Evolutionary conservation across 1,140 invertebrate genomes (phyloP).

Genomic region (Musca domestica): DNA sequence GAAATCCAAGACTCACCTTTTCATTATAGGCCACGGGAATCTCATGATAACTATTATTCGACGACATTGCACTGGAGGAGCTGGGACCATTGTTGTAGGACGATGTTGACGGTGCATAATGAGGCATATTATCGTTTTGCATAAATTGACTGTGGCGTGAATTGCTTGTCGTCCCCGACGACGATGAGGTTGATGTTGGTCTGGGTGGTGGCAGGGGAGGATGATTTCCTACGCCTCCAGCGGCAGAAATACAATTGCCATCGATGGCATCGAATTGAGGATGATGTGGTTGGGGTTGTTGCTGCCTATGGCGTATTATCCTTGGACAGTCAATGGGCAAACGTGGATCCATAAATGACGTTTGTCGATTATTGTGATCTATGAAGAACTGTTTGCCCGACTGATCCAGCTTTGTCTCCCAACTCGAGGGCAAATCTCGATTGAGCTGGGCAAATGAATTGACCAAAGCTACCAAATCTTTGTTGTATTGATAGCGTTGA

Average conservation of each 20-base stretch:
- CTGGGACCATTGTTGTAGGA: constrained; percentile 7
- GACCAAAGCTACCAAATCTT: constrained; percentile 87
- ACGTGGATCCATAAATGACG: constrained; percentile 95
- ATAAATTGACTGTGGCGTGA: constrained; percentile 7
- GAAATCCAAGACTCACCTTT: constrained; percentile 61
- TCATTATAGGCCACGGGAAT: constrained; percentile 86
- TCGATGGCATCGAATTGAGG: constrained; percentile 39
- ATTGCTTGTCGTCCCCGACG: neutral
- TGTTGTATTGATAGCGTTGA: constrained; percentile 91
- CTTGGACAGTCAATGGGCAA: constrained; percentile 69
- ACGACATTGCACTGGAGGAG: constrained; percentile 48
- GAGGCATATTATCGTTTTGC: constrained; percentile 16
- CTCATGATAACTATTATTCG: constrained; percentile 55
- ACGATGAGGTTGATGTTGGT: constrained; percentile 43
- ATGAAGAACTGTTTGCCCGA: constrained; percentile 94
- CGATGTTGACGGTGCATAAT: constrained; percentile 32
- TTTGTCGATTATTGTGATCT: constrained; percentile 87
- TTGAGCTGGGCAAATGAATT: constrained; percentile 88
- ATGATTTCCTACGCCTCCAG: constrained; percentile 53
- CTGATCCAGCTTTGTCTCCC: constrained; percentile 90
- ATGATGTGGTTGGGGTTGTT: constrained; percentile 56
- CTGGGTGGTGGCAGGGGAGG: constrained; percentile 57
- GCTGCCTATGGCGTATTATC: constrained; percentile 56
- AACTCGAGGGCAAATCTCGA: constrained; percentile 82
- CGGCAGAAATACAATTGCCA: constrained; percentile 46